Evolutionary conservation across 2,888 invertebrate species (phyloP), one percentile per base, ranked within the genome.

Genomic region (Stenurella melanura): DNA sequence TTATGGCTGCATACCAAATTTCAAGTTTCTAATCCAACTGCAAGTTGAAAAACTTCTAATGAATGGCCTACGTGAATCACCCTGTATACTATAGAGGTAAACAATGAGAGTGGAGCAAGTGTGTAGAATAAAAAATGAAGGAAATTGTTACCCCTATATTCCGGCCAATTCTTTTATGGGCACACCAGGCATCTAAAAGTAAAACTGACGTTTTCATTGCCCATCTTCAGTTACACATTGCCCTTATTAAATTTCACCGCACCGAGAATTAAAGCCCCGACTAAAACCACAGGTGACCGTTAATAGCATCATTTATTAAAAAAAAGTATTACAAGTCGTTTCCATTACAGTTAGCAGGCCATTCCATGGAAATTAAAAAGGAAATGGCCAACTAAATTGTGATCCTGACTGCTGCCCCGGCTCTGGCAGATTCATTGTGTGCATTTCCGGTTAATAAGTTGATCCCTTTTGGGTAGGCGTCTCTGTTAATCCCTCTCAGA

Each of bases 391-490:
- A 11, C 70, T 66, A 71, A 75, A 75, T 71, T 26, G 42, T 42
- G n/a, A 21, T 6, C 56, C 30, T 64, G 72, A 18, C 42, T 18
- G 21, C 26, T 67, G 38, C 26, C 63, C 17, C 21, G 18, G 17
- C 42, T 54, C 75, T 38, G 50, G 58, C 75, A 71, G 70, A 74
- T 74, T 60, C 71, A 68, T 58, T 54, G 67, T 74, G 18, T 77
- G 68, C 69, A 70, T 74, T 77, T 70, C 42, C 50, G 77, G 77
- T 68, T 70, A 75, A 75, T 75, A 69, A 70, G 74, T 67, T 74
- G 68, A 77, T 67, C 74, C 66, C 73, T 64, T 60, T 18, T 64
- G 60, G 26, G 42, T 26, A 19, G 58, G 60, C 71, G 38, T 7
- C 15, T 60, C 42, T 57, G 64, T 56, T 60, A 26, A 57, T 21